Base-by-base conservation (phyloP, 2,888 invertebrate species). In the Prenolepis imparis region DNA sequence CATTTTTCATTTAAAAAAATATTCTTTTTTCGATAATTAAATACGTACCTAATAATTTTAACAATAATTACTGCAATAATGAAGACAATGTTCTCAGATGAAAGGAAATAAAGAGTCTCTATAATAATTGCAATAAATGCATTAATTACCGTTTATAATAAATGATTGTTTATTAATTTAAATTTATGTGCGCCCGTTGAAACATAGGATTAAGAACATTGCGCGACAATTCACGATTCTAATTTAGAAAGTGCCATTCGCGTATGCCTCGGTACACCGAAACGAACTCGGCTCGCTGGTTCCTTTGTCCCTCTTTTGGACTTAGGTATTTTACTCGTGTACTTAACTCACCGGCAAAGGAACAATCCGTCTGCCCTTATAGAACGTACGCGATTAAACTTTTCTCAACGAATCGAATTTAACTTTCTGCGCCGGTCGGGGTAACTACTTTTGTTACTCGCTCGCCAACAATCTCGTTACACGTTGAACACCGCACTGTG, bases 351-450 rank as follows among this genome's bases (percentile, higher is more conserved):
- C 81, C 73, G 28, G 70, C 85, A 78, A 84, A 86, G 84, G 90
- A 91, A 91, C 90, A 91, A 91, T 89, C 88, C 84, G 84, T 87
- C 86, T 83, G 82, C 82, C 74, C 78, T 85, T 73, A 64, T 85
- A 83, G 82, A 90, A 90, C 93, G 92, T 91, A 91, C 91, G 87
- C 93, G 92, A 93, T 94, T 93, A 93, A 94, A 94, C 93, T 94
- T 93, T 92, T 89, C 89, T 90, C 88, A 88, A 87, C 87, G 92
- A 92, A 94, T 93, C 93, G 91, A 94, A 93, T 93, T 93, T 93
- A 93, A 93, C 93, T 94, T 93, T 92, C 89, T 74, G 86, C 90
- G 66, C 82, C 85, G 85, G 84, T 67, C 78, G 82, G 81, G 89
- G 91, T 92, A 93, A 94, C 91, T 93, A 93, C 92, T 93, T 93